Evolutionary conservation across 1,140 invertebrate genomes (phyloP).

Genomic region (Carposina sasakii): DNA sequence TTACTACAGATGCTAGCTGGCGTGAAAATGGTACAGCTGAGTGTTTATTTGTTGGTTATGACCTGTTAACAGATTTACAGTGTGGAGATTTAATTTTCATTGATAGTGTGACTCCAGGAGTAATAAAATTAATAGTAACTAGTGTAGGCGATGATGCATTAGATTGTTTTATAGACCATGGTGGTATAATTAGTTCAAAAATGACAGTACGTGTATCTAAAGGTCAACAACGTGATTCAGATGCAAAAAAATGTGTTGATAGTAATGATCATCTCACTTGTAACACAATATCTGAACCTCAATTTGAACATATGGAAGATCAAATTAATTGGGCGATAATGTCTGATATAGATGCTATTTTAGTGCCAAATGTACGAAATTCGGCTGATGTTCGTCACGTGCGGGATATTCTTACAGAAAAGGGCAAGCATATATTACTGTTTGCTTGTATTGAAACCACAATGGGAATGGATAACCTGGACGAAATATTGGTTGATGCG

Average conservation of each 20-base stretch:
- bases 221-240: conserved; percentile 39
- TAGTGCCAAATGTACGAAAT: conserved; percentile 48
- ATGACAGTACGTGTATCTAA: conserved; percentile 58
- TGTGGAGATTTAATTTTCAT: conserved; percentile 46
- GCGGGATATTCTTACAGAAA: conserved; percentile 45
- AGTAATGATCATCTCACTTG: conserved; percentile 36
- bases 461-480: conserved; percentile 77
- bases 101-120: conserved; percentile 47
- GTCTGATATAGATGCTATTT: conserved; percentile 53
- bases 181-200: conserved; percentile 53
- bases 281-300: conserved; percentile 36
- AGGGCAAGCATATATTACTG: conserved; percentile 61
- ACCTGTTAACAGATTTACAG: conserved; percentile 53
- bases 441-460: conserved; percentile 79
- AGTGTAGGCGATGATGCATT: conserved; percentile 60
- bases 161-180: conserved; percentile 46
- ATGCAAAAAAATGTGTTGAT: conserved; percentile 26
- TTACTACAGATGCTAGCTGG: conserved; percentile 56
- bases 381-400: conserved; percentile 46
- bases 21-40: conserved; percentile 55
- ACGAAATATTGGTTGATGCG: conserved; percentile 76
- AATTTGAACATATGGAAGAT: conserved; percentile 57
- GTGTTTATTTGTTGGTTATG: conserved; percentile 57
- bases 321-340: conserved; percentile 57
- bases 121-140: conserved; percentile 48